Evolutionary conservation across 2,888 invertebrate species (phyloP).

Genomic region (Drosophila neonasuta): DNA sequence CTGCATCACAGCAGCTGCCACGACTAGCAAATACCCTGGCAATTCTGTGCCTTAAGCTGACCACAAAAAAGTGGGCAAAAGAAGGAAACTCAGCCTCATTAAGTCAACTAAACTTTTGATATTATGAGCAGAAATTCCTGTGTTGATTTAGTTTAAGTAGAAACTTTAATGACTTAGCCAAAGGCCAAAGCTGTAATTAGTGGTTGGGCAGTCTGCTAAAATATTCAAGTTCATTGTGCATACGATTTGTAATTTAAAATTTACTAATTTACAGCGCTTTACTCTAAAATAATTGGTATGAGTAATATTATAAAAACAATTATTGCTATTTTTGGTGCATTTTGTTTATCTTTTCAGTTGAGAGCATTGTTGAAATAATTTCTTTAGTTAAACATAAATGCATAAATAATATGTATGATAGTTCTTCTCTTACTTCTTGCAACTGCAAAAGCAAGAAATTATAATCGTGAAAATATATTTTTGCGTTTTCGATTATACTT

Average conservation of each 20-base stretch:
- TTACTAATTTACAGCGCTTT: not conserved
- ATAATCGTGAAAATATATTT: no score
- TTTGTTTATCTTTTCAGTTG: no score
- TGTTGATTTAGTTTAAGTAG: not conserved
- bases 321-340: not conserved
- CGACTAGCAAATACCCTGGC: constrained; percentile 37
- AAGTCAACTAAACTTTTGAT: not conserved
- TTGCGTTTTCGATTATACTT: no score
- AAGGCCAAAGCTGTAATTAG: not conserved
- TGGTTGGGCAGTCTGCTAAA: not conserved
- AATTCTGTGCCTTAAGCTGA: not conserved
- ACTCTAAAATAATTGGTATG: not conserved
- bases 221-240: not conserved
- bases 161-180: not conserved
- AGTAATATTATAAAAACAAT: not conserved
- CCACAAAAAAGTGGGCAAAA: not conserved
- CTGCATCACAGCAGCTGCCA: not conserved
- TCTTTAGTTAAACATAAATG: no score
- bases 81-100: not conserved
- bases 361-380: no score
- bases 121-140: not conserved
- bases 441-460: no score
- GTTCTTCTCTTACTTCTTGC: no score
- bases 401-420: no score
- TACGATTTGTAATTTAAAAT: not conserved